These are phyloP conservation scores for Lepidurus packardi DNA, from an alignment of 1,140 invertebrate genomes.

Conservation along the genomic window DNA sequence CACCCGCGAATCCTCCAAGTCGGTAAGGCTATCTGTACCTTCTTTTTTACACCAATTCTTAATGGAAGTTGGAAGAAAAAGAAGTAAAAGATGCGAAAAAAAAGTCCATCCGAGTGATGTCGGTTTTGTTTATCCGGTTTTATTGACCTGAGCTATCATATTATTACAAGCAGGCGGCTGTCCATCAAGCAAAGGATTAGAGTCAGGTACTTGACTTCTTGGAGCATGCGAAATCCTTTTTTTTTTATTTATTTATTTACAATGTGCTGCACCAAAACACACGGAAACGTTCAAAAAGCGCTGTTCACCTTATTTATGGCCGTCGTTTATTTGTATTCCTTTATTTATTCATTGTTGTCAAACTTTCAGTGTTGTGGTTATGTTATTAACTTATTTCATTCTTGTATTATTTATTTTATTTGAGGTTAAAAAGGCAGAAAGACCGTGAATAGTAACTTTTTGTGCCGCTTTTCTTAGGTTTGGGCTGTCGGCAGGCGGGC, in stretches of 20 bases:
- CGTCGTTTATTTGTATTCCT: slow-evolving; percentile 24
- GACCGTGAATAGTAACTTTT: neutral
- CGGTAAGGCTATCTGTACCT: slow-evolving; percentile 27
- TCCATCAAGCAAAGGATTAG: slow-evolving; percentile 79
- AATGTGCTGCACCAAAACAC: neutral
- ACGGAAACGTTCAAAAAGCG: neutral
- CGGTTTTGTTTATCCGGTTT: neutral
- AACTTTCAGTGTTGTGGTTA: neutral
- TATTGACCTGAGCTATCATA: slow-evolving; percentile 33
- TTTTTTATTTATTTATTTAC: neutral
- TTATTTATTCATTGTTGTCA: slow-evolving; percentile 16
- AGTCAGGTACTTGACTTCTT: slow-evolving; percentile 70
- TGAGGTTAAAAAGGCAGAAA: neutral
- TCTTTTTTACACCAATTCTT: neutral
- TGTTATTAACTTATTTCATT: neutral
- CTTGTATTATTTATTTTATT: slow-evolving; percentile 24
- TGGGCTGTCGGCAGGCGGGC: neutral
- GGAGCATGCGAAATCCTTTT: neutral
- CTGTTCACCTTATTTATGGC: slow-evolving; percentile 29
- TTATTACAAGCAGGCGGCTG: slow-evolving; percentile 59
- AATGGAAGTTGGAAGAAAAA: slow-evolving; percentile 2
- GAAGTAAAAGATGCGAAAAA: neutral
- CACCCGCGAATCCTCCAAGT: slow-evolving; percentile 26
- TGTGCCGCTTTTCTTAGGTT: neutral
- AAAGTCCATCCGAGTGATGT: neutral